Percentiles rank a stretch among this genome's conserved stretches.
phyloP scores from a whole-genome alignment of 2,113 vertebrate species.

The Tautogolabrus adspersus region DNA sequence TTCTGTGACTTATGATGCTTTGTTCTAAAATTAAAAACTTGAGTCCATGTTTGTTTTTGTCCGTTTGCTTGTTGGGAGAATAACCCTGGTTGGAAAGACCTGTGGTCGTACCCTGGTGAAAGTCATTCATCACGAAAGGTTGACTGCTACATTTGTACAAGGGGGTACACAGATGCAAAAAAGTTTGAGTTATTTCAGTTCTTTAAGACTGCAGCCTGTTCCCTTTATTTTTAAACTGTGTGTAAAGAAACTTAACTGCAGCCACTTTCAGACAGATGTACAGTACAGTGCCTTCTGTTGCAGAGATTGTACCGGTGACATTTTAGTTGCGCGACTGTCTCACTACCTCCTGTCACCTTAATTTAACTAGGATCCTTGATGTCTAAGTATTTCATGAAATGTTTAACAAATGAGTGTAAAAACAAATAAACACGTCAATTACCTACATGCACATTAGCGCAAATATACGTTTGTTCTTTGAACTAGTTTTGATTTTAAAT shows the following conservation, averaged over 20 bases:
- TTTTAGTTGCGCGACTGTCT: slow-evolving; percentile 18
- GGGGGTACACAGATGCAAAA: slow-evolving; percentile 61
- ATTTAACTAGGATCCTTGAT: neutral
- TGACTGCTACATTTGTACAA: slow-evolving; percentile 35
- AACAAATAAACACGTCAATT: no score
- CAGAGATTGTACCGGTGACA: slow-evolving; percentile 11
- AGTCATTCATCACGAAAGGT: slow-evolving; percentile 50
- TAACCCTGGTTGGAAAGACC: slow-evolving; percentile 59
- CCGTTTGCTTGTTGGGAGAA: slow-evolving; percentile 40
- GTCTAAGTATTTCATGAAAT: no score
- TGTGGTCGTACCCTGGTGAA: slow-evolving; percentile 50
- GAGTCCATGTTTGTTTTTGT: slow-evolving; percentile 29
- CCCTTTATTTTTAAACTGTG: neutral
- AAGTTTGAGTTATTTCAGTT: slow-evolving; percentile 49
- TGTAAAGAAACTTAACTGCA: neutral
- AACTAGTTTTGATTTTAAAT: no score
- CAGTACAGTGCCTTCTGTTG: neutral
- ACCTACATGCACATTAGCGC: no score
- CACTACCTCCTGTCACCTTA: slow-evolving; percentile 7
- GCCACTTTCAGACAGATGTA: neutral
- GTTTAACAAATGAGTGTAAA: no score
- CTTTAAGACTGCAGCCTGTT: slow-evolving; percentile 13
- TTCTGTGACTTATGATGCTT: slow-evolving; percentile 50
- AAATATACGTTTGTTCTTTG: no score
- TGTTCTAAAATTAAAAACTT: slow-evolving; percentile 52